Base-by-base conservation (phyloP, 2,113 vertebrate species). In the Serinus canaria region DNA sequence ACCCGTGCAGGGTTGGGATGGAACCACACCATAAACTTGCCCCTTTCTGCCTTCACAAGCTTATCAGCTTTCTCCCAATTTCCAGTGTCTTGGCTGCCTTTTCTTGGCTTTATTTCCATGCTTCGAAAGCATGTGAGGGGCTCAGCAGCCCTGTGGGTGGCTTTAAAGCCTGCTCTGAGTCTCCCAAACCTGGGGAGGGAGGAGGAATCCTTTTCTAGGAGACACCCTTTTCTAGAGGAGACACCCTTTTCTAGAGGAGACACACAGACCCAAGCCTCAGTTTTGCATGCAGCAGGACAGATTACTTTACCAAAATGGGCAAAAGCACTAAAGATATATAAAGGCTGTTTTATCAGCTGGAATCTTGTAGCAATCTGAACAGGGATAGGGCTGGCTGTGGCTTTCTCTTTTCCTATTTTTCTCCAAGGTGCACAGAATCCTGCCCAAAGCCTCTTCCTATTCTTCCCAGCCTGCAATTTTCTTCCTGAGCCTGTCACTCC, bases 51-150 rank as follows among this genome's bases (percentile, higher is more conserved):
- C 55, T 80, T 44, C 73, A 70, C 35, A 44, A 53, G 16, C 39
- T 33, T 39, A 43, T 56, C 31, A 6, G 39, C 43, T 73, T 49
- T 69, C 14, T 1, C n/a, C 25, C 21, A 0, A 11, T 47, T 77
- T 21, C 55, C 55, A 22, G 46, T 1, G 9, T 3, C 5, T 39
- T 9, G n/a, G 18, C 72, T 75, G 41, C 41, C 41, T 16, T 43
- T 43, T 43, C 41, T 43, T 43, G 62, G 73, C 35, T 83, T 31
- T 15, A 5, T 50, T 76, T 47, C 74, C 30, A 2, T 28, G n/a
- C 49, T 41, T 25, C 0, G 3, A n/a, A 55, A 68, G 44, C 0
- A 0, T 1, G 2, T 16, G 23, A 41, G 35, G 12, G 37, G 22
- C 35, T 46, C 6, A 3, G 25, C 22, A 20, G n/a, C 25, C 3